Percentiles rank a stretch among this genome's conserved stretches.
phyloP scores from a whole-genome alignment of 2,113 vertebrate species.

The Pao palembangensis region DNA sequence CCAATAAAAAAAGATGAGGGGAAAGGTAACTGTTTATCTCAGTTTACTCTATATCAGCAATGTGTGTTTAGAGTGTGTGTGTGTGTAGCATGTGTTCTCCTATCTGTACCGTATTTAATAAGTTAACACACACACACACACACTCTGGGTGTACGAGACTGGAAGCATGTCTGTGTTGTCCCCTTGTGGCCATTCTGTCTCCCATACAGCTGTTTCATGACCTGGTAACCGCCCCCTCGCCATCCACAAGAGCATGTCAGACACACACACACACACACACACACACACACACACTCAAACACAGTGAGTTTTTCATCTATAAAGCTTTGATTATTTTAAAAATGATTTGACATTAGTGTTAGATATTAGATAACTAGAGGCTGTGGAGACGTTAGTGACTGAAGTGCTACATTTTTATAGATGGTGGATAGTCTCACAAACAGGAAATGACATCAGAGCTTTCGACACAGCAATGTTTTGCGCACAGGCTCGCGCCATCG shows the following conservation, averaged over 20 bases:
- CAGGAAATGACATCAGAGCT: no score
- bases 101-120: conserved; percentile 16
- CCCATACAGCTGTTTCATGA: conserved; percentile 53
- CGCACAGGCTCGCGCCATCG: no score
- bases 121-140: neutral
- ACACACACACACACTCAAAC: conserved; percentile 9
- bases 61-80: neutral
- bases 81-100: conserved; percentile 32
- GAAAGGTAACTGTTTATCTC: conserved; percentile 29
- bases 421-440: neutral
- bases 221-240: conserved; percentile 42
- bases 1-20: conserved; percentile 24
- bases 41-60: neutral
- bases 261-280: conserved; percentile 10
- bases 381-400: no score
- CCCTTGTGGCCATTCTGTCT: conserved; percentile 45
- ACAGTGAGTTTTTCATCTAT: neutral
- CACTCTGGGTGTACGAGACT: neutral
- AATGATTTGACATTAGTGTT: no score
- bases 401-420: no score
- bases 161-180: neutral
- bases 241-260: conserved; percentile 18
- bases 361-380: no score
- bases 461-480: no score
- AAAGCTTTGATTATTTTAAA: neutral